Evolutionary conservation across 2,888 invertebrate species (phyloP), one percentile per base, ranked within the genome.

Genomic region (Microctonus aethiopoides): DNA sequence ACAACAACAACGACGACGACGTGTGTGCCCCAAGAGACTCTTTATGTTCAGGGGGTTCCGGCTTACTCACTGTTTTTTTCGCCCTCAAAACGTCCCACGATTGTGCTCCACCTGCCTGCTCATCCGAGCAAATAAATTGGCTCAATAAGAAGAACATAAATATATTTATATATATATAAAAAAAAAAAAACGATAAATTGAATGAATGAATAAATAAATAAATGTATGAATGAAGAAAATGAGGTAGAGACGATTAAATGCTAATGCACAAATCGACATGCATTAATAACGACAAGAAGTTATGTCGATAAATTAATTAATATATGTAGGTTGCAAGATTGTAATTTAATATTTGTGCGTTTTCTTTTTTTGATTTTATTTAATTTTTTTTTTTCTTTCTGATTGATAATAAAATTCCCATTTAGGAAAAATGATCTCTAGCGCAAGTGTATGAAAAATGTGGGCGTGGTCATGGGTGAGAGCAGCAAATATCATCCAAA

Each of bases 31-130:
- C 29, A 29, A 29, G 29, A 29, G 29, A 29, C 29, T 29, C 7
- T 29, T 29, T 7, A 29, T 29, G 7, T 29, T 7, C 29, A 5
- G 7, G 29, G 29, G 3, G 29, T 29, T 29, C 29, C 29, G 29
- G 29, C 29, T 29, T 29, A 29, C 29, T 29, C 29, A 29, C 29
- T 29, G 7, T 29, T 29, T 29, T 29, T 29, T 82, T 82, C 79
- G 81, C 79, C 81, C 82, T 83, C 78, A 77, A 81, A 83, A 81
- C 80, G 73, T 74, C 72, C 66, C 73, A 73, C 78, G 76, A 81
- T 80, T 79, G 76, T 71, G 66, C 6, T 46, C 64, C 72, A 68
- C 68, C 68, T 74, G 70, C 56, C 72, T 70, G 46, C 62, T 65
- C 39, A 59, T 67, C 63, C 72, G 65, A 56, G 16, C 56, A 32